These are phyloP conservation scores for Geopemphigus sp. DNA, from an alignment of 1,140 invertebrate species.

Conservation along the genomic window DNA sequence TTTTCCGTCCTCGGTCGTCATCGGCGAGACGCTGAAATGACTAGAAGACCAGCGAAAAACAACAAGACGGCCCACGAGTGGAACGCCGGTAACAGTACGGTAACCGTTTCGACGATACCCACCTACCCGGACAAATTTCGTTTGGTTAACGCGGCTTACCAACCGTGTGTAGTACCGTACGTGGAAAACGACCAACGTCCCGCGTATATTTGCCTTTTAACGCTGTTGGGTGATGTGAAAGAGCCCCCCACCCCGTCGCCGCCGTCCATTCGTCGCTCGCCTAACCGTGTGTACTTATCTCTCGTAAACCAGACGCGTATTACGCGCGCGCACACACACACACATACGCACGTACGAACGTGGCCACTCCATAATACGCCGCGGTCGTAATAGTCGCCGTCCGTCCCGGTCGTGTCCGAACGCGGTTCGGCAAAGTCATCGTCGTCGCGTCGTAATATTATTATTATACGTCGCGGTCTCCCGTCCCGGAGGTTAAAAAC, in stretches of 20 bases:
- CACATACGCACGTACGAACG: not conserved
- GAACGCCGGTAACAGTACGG: too few relatives aligned
- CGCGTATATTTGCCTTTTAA: constrained; percentile 35
- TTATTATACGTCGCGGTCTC: not conserved
- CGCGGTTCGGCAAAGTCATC: constrained; percentile 33
- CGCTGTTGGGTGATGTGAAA: too few relatives aligned
- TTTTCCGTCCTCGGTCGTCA: too few relatives aligned
- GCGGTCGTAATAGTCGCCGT: not conserved
- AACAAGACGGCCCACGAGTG: too few relatives aligned
- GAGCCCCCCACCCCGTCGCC: not conserved
- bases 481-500: constrained; percentile 26
- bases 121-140: too few relatives aligned
- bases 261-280: too few relatives aligned
- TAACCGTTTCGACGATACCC: too few relatives aligned
- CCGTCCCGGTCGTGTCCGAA: constrained; percentile 18
- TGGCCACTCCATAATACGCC: not conserved
- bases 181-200: too few relatives aligned
- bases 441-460: constrained; percentile 20
- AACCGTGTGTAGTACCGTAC: too few relatives aligned
- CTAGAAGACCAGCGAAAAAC: too few relatives aligned
- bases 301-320: constrained; percentile 9
- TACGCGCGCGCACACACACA: not conserved
- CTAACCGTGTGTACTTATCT: constrained; percentile 42
- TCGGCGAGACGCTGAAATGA: too few relatives aligned
- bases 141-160: too few relatives aligned